Evolutionary conservation across 2,888 invertebrate species (phyloP).

Genomic region (Trichacis sp.): DNA sequence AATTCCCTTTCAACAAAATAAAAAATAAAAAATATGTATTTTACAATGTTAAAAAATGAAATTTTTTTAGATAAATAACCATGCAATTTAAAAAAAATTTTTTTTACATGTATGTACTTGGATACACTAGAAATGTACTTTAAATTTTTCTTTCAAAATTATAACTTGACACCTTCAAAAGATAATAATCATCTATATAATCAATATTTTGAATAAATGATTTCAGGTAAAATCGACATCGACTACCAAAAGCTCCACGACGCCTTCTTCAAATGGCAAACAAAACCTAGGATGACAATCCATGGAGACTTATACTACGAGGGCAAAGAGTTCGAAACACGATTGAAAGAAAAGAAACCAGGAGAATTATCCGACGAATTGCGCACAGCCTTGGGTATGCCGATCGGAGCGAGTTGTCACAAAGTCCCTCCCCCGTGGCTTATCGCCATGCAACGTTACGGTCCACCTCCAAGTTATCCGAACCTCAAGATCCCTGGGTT

Average conservation of each 20-base stretch:
- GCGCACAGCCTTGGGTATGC: slow-evolving; percentile 97
- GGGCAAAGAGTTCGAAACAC: slow-evolving; percentile 98
- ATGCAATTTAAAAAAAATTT: too few species aligned
- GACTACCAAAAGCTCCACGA: slow-evolving; percentile 99
- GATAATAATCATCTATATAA: too few species aligned
- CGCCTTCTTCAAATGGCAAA: slow-evolving; percentile 99
- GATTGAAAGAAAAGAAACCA: slow-evolving; percentile 97
- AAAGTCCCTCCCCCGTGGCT: slow-evolving; percentile 96
- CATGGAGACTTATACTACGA: slow-evolving; percentile 99
- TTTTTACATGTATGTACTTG: too few species aligned
- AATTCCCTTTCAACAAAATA: too few species aligned
- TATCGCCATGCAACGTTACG: slow-evolving; percentile 98
- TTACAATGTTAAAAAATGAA: too few species aligned
- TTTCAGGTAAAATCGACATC: slow-evolving; percentile 88
- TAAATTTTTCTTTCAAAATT: too few species aligned
- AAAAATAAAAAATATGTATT: too few species aligned
- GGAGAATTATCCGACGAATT: slow-evolving; percentile 97
- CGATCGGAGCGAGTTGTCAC: slow-evolving; percentile 92
- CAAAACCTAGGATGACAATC: slow-evolving; percentile 98
- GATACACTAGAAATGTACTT: too few species aligned
- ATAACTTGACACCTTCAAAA: too few species aligned
- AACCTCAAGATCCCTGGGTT: slow-evolving; percentile 97
- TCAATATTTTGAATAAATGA: too few species aligned
- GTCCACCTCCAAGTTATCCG: slow-evolving; percentile 98
- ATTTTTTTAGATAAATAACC: too few species aligned